Percentiles rank a stretch among this genome's conserved stretches.
Evolutionary conservation across 2,888 invertebrate genomes (phyloP).

Genomic region (Temnothorax rugatulus): DNA sequence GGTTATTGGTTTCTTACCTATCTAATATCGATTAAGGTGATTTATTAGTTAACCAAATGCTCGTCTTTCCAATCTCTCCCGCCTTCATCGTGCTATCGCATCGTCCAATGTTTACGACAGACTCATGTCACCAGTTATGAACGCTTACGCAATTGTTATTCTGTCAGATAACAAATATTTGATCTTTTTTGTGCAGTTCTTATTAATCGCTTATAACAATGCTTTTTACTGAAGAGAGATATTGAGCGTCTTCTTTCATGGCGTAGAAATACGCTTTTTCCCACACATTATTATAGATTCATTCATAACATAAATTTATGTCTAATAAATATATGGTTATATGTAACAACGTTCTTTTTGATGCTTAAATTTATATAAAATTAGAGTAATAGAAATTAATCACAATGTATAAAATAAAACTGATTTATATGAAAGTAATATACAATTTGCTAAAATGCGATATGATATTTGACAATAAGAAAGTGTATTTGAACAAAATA

Average conservation of each 20-base stretch:
- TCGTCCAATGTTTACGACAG: slow-evolving; percentile 60
- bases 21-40: neutral
- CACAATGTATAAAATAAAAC: neutral
- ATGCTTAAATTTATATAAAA: neutral
- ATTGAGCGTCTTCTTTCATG: neutral
- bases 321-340: neutral
- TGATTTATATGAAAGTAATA: neutral
- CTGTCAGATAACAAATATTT: slow-evolving; percentile 64
- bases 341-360: neutral
- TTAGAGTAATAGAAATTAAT: neutral
- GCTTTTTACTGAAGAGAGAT: neutral
- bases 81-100: neutral
- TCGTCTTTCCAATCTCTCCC: neutral
- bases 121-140: slow-evolving; percentile 53
- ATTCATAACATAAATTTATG: neutral
- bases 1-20: neutral
- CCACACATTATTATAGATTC: neutral
- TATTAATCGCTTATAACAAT: slow-evolving; percentile 53
- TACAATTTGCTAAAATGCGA: neutral
- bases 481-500: neutral
- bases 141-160: slow-evolving; percentile 67
- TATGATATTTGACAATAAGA: neutral
- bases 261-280: neutral
- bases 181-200: slow-evolving; percentile 58
- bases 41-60: neutral